Evolutionary conservation across 2,888 invertebrate genomes (phyloP).

Genomic region (Formica aserva): DNA sequence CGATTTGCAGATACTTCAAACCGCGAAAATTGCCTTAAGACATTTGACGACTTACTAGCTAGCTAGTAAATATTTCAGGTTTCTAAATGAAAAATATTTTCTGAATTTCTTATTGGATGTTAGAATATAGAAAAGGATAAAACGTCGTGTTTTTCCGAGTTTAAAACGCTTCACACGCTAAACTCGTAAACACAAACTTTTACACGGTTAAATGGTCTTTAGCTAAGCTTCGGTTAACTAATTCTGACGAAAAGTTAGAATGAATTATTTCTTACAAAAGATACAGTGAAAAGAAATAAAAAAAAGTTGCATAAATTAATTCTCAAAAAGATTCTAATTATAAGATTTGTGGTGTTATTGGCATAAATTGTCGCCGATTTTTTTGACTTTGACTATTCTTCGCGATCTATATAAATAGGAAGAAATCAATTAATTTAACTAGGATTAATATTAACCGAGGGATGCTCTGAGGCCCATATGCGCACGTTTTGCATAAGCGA

Average conservation of each 20-base stretch:
- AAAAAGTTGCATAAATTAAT: background rate
- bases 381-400: slow-evolving; percentile 3
- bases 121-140: slow-evolving; percentile 19
- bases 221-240: slow-evolving; percentile 12
- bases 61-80: slow-evolving; percentile 26
- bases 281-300: background rate
- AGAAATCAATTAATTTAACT: background rate
- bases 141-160: slow-evolving; percentile 29
- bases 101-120: slow-evolving; percentile 47
- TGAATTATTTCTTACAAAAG: slow-evolving; percentile 18
- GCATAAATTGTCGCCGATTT: slow-evolving; percentile 5
- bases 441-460: slow-evolving; percentile 23
- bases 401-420: background rate
- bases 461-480: slow-evolving; percentile 40
- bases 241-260: background rate
- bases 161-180: slow-evolving; percentile 50
- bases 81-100: slow-evolving; percentile 40
- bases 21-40: slow-evolving; percentile 42
- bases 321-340: background rate
- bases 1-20: slow-evolving; percentile 38
- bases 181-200: slow-evolving; percentile 33
- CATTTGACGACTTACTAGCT: slow-evolving; percentile 20
- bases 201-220: slow-evolving; percentile 29
- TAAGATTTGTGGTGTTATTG: background rate
- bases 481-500: slow-evolving; percentile 52